Evolutionary conservation across 2,888 invertebrate species (phyloP).

Genomic region (Eutolmus rufibarbis): DNA sequence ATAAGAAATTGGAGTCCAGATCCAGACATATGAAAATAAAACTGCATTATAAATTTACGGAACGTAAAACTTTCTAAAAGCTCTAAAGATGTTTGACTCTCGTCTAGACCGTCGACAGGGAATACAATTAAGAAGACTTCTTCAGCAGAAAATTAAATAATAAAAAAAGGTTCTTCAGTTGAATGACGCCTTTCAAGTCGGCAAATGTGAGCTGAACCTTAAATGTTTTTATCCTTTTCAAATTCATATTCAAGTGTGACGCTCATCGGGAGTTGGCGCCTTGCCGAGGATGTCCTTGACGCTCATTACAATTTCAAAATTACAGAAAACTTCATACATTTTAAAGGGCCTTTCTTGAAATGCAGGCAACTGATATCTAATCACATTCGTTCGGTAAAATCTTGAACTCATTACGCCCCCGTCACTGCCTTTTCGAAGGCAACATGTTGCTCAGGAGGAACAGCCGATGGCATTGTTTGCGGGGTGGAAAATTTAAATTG

Average conservation of each 20-base stretch:
- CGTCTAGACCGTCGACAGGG: background rate
- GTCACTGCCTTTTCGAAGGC: background rate
- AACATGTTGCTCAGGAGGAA: constrained; percentile 19
- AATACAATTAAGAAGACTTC: background rate
- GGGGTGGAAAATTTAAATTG: constrained; percentile 17
- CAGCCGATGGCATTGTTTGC: constrained; percentile 8
- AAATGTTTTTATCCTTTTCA: background rate
- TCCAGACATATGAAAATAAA: no score
- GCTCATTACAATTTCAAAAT: constrained; percentile 13
- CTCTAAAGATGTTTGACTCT: background rate
- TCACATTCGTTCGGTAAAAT: background rate
- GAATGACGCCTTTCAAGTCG: background rate
- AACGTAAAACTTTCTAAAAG: background rate
- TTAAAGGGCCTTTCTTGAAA: background rate
- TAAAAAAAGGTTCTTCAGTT: background rate
- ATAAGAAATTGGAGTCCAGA: no score
- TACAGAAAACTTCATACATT: background rate
- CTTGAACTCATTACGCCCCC: background rate
- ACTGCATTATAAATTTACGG: no score
- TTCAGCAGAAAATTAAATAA: background rate
- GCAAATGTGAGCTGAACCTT: background rate
- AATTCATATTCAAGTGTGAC: background rate
- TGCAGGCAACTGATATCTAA: constrained; percentile 12
- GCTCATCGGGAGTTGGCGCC: background rate
- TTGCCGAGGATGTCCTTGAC: background rate